phyloP scores from a whole-genome alignment of 1,140 invertebrate genomes.

The Nomia melanderi region DNA sequence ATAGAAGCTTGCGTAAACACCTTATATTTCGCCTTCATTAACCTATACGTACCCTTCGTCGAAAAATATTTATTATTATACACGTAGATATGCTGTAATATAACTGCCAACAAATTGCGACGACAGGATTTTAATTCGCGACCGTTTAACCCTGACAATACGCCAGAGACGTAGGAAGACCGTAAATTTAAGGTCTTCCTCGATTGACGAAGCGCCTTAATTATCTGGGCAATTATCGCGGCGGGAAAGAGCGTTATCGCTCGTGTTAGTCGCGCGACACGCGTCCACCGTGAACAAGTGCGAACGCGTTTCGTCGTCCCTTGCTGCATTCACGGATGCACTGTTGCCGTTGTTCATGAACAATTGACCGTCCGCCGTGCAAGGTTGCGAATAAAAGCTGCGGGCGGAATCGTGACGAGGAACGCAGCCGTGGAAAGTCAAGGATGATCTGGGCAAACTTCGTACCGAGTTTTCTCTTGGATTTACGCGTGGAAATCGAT shows the following conservation, averaged over 20 bases:
- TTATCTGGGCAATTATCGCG: slow-evolving; percentile 56
- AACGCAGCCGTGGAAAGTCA: background rate
- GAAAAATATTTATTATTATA: too few relatives aligned
- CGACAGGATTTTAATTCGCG: background rate
- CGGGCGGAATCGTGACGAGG: background rate
- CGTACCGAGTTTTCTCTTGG: background rate
- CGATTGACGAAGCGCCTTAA: slow-evolving; percentile 47
- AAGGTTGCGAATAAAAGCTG: slow-evolving; percentile 23
- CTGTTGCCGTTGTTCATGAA: slow-evolving; percentile 44
- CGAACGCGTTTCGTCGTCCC: slow-evolving; percentile 46
- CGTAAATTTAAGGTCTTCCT: slow-evolving; percentile 36
- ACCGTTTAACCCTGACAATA: background rate
- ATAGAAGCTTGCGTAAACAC: too few relatives aligned
- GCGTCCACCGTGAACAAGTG: slow-evolving; percentile 51
- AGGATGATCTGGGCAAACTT: background rate
- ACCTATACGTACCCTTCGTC: too few relatives aligned
- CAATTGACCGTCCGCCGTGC: slow-evolving; percentile 1
- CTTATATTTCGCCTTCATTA: too few relatives aligned
- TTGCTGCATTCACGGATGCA: slow-evolving; percentile 4
- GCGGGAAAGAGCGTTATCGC: slow-evolving; percentile 50
- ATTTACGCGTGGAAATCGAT: background rate
- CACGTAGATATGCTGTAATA: too few relatives aligned
- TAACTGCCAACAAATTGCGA: too few relatives aligned
- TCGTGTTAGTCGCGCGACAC: slow-evolving; percentile 43
- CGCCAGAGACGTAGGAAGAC: background rate